Conservation (phyloP, 1,140 invertebrate genomes). For the Bombus confusus region DNA sequence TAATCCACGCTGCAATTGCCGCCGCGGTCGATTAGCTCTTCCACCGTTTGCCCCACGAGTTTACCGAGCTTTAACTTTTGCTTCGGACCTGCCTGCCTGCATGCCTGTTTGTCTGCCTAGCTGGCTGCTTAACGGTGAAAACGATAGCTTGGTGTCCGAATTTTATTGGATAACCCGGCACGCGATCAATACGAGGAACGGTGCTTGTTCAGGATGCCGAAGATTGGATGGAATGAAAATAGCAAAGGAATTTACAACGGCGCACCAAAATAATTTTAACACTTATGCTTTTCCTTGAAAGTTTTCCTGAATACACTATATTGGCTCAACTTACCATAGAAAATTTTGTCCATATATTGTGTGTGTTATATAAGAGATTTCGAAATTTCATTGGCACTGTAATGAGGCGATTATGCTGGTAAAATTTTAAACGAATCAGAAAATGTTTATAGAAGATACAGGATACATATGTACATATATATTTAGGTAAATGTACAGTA, state of each 20-base stretch:
- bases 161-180: conserved; percentile 24
- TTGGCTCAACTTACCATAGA: no score
- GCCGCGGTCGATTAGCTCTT: conserved; percentile 59
- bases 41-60: conserved; percentile 40
- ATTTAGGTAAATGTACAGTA: no score
- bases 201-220: not conserved
- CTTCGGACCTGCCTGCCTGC: not conserved
- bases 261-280: not conserved
- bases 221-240: not conserved
- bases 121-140: not conserved
- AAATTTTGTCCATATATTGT: no score
- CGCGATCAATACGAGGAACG: conserved; percentile 37
- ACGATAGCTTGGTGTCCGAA: conserved; percentile 28
- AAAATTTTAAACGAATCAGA: no score
- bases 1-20: conserved; percentile 72
- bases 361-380: no score
- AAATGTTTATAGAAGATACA: no score
- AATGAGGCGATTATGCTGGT: no score
- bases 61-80: conserved; percentile 57
- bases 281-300: not conserved
- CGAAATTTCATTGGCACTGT: no score
- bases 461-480: no score
- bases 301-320: no score
- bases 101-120: not conserved
- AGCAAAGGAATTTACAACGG: not conserved